Evolutionary conservation across 1,140 invertebrate species (phyloP), one percentile per base, ranked within the genome.

Genomic region (Protaetia brevitarsis): DNA sequence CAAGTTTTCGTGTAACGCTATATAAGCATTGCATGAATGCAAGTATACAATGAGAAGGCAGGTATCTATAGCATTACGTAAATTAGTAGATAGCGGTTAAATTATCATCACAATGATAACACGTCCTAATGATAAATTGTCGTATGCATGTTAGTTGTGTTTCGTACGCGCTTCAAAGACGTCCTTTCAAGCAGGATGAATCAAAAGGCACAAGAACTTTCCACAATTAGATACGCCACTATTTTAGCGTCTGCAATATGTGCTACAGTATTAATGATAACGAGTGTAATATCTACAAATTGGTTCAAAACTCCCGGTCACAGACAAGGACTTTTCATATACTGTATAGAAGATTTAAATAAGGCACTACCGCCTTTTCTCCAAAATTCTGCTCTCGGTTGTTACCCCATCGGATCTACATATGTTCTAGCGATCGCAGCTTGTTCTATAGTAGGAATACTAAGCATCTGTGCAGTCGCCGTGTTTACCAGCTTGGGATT

Each of bases 261-360:
- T 51, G 41, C 41, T 5, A 23, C 41, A 4, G 26, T 51, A 51
- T 19, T 19, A 19, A 23, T 51, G 41, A 21, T 51, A 51, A 51
- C 16, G 10, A 0, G n/a, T 51, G 41, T 51, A 19, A 51, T 23
- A 23, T 51, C 41, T 16, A 51, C 41, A 4, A 16, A 51, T 51
- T 51, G 41, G 41, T 51, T 51, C 16, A 51, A 23, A 10, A 51
- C 41, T 6, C 41, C 41, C 3, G 41, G 41, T 7, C 41, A 51
- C 11, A 51, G 41, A 23, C 41, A 51, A 51, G 41, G 41, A 3
- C 11, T 51, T 5, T 51, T 51, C 26, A 51, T 1, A 4, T 6
- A 51, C 7, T 51, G 41, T 23, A 51, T 51, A 51, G 41, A 51
- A 21, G 41, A 51, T 23, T n/a, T 51, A 51, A 51, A 51, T 5